Percentiles rank a stretch among this genome's conserved stretches.
Conservation (phyloP, 2,113 vertebrate genomes). For the Pangasianodon hypophthalmus region DNA sequence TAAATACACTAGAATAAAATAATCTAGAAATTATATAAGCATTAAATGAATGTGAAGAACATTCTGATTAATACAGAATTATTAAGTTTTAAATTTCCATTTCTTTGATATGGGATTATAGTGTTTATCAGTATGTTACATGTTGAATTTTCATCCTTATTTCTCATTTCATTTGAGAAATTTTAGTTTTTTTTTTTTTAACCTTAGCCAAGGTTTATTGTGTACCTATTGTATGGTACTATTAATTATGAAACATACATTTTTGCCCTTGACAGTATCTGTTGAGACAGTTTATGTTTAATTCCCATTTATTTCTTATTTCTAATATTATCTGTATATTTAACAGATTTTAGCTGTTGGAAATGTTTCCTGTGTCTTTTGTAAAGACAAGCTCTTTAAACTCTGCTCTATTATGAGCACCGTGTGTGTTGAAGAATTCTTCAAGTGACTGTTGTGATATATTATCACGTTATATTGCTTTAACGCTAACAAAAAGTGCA, state of each 20-base stretch:
- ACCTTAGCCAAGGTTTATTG: background rate
- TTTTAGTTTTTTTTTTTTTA: background rate
- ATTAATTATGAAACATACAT: background rate
- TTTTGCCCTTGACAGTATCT: background rate
- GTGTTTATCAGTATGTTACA: background rate
- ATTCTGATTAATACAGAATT: constrained; percentile 29
- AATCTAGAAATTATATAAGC: background rate
- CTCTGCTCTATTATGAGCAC: constrained; percentile 7
- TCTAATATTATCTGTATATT: constrained; percentile 2
- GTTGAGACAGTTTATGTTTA: background rate
- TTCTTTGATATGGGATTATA: background rate
- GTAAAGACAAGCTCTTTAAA: background rate
- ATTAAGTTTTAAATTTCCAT: background rate
- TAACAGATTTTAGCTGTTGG: background rate
- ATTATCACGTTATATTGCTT: background rate
- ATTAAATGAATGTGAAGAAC: background rate
- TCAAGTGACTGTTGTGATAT: constrained; percentile 1
- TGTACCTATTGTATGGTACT: constrained; percentile 1
- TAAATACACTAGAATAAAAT: background rate
- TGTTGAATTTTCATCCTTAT: background rate
- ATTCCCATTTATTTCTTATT: background rate
- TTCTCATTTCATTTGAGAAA: background rate
- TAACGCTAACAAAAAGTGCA: background rate
- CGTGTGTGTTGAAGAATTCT: constrained; percentile 4
- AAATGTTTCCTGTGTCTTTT: constrained; percentile 7